phyloP scores from a whole-genome alignment of 92 coral and sea anemone genomes.

The Metridium senile region DNA sequence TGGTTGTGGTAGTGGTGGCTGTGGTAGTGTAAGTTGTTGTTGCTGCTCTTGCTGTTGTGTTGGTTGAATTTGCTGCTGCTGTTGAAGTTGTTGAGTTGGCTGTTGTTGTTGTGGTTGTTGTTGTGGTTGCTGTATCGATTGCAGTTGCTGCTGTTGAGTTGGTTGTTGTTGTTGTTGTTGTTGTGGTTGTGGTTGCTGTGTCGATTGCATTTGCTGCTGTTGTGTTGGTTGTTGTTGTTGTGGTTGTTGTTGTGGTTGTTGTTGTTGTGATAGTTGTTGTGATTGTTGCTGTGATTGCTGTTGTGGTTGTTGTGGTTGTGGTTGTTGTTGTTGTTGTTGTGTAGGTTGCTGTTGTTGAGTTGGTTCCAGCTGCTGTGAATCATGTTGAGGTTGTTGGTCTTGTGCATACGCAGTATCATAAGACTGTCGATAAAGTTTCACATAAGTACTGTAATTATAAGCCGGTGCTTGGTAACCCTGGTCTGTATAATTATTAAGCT shows the following conservation, averaged over 20 bases:
- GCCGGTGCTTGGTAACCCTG: slow-evolving; percentile 1
- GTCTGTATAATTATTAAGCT: neutral
- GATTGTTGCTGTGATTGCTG: neutral
- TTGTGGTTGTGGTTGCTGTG: neutral
- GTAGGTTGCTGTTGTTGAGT: neutral
- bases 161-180: slow-evolving; percentile 6
- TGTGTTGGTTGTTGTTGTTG: neutral
- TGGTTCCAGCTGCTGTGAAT: neutral
- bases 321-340: slow-evolving; percentile 1
- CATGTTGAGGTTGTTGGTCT: slow-evolving; percentile 3
- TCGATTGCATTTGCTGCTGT: slow-evolving; percentile 4
- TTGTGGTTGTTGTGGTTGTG: slow-evolving; percentile 1
- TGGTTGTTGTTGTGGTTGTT: neutral
- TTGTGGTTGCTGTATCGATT: neutral
- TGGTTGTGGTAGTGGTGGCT: neutral
- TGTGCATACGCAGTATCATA: neutral
- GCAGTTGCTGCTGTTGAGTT: neutral
- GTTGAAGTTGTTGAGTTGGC: neutral
- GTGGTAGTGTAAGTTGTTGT: neutral
- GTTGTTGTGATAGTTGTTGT: neutral
- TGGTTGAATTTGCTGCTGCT: neutral
- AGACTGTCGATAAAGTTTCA: neutral
- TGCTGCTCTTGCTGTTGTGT: neutral
- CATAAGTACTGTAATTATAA: slow-evolving; percentile 15
- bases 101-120: slow-evolving; percentile 6